phyloP scores from a whole-genome alignment of 2,797 vertebrate genomes.

The Sus cebifrons region DNA sequence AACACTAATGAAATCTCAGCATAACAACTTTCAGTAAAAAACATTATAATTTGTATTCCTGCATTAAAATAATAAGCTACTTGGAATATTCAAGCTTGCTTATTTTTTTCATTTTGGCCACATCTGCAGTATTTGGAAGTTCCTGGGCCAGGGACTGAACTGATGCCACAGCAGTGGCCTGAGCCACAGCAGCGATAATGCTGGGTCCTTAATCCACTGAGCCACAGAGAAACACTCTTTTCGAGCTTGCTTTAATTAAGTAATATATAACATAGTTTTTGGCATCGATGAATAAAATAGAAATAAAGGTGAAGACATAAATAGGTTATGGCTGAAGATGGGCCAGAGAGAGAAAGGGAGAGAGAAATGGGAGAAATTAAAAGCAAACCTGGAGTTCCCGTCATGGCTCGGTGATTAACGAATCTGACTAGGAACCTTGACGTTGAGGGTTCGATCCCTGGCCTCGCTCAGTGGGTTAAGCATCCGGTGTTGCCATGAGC shows the following conservation, averaged over 20 bases:
- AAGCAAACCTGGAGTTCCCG: background rate
- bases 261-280: background rate
- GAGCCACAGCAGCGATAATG: no score
- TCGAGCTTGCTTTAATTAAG: constrained; percentile 7
- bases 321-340: constrained; percentile 18
- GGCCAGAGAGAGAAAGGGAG: background rate
- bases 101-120: background rate
- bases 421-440: background rate
- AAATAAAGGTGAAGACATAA: constrained; percentile 53
- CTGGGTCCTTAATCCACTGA: no score
- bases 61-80: background rate
- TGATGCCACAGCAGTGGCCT: no score
- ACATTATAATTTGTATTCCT: constrained; percentile 21
- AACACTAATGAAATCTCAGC: constrained; percentile 35
- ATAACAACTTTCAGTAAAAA: constrained; percentile 56
- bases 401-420: no score
- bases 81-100: constrained; percentile 29
- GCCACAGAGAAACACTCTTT: no score
- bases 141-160: no score
- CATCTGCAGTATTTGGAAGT: no score
- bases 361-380: background rate
- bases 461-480: no score
- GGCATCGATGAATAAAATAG: background rate
- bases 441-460: no score
- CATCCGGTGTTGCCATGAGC: no score